phyloP scores from a whole-genome alignment of 1,140 invertebrate species.

The Samia ricini region DNA sequence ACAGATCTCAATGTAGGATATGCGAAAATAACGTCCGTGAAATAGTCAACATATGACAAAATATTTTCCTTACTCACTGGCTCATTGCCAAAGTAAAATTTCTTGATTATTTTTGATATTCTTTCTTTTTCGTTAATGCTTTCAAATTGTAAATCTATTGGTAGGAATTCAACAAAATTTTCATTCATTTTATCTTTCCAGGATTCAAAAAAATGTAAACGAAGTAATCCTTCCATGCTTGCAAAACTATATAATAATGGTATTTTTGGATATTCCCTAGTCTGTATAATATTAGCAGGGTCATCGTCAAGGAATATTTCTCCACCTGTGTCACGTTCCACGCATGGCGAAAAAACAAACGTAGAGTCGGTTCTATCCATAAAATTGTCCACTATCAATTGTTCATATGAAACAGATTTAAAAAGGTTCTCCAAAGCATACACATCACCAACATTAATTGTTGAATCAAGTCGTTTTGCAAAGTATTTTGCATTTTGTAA shows the following conservation, averaged over 20 bases:
- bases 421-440: slow-evolving; percentile 29
- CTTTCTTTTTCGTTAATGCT: slow-evolving; percentile 17
- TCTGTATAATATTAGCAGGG: slow-evolving; percentile 15
- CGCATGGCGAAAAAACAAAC: slow-evolving; percentile 26
- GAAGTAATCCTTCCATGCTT: slow-evolving; percentile 26
- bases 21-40: slow-evolving; percentile 25
- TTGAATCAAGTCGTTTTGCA: slow-evolving; percentile 15
- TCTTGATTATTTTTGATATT: slow-evolving; percentile 21
- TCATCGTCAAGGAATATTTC: slow-evolving; percentile 23
- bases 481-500: slow-evolving; percentile 21
- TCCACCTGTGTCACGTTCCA: slow-evolving; percentile 17
- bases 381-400: slow-evolving; percentile 3
- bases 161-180: slow-evolving; percentile 30
- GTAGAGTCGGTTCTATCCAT: slow-evolving; percentile 14
- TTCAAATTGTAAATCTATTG: slow-evolving; percentile 26
- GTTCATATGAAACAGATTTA: slow-evolving; percentile 6
- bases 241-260: slow-evolving; percentile 16
- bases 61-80: slow-evolving; percentile 18
- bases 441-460: slow-evolving; percentile 16
- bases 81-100: slow-evolving; percentile 30
- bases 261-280: slow-evolving; percentile 2
- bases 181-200: slow-evolving; percentile 28
- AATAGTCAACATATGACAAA: slow-evolving; percentile 28
- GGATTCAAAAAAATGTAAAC: slow-evolving; percentile 8
- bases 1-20: slow-evolving; percentile 15